Evolutionary conservation across 2,797 vertebrate species (phyloP).

Genomic region (Silurus aristotelis): DNA sequence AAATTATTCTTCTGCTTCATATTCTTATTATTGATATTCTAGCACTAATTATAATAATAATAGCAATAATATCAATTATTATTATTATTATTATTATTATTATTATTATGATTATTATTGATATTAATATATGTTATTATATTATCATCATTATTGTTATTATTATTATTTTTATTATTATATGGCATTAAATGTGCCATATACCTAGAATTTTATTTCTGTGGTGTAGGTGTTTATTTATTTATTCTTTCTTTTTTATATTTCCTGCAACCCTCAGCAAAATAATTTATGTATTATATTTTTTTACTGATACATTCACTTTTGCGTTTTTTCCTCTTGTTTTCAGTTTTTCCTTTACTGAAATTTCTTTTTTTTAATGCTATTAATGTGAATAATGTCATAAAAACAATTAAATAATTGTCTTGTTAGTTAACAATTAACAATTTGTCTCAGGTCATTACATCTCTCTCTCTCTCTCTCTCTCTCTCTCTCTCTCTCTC

Average conservation of each 20-base stretch:
- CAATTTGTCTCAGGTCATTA: constrained; percentile 49
- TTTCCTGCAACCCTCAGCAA: no score
- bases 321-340: background rate
- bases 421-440: constrained; percentile 42
- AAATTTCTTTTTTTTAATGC: background rate
- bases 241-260: background rate
- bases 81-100: background rate
- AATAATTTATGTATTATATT: background rate
- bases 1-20: no score
- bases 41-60: no score
- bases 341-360: no score
- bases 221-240: background rate
- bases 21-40: background rate
- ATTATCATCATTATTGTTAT: background rate
- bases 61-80: no score
- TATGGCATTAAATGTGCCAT: background rate
- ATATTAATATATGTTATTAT: background rate
- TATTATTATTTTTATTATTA: background rate
- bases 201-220: background rate
- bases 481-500: constrained; percentile 27
- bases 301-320: background rate
- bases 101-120: background rate
- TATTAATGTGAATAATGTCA: constrained; percentile 18
- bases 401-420: background rate
- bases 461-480: constrained; percentile 30